Percentiles rank a stretch among this genome's conserved stretches.
These are phyloP conservation scores for Scyliorhinus canicula DNA, from an alignment of 2,797 vertebrate species.

Conservation along the genomic window DNA sequence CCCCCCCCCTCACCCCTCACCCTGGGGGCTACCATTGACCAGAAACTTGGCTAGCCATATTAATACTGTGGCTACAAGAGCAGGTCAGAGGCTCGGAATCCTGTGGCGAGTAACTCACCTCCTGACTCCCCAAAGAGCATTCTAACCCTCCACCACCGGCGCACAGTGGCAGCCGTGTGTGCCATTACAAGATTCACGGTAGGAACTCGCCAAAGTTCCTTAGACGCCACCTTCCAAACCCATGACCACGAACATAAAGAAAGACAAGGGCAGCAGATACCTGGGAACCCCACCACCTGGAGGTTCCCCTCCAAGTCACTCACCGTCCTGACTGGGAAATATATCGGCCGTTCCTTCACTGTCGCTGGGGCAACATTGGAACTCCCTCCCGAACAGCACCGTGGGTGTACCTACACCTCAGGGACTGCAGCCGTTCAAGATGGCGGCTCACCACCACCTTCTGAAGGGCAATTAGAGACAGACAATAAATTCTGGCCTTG, in stretches of 20 bases:
- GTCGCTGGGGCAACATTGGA: not conserved
- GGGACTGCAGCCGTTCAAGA: not conserved
- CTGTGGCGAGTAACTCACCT: not conserved
- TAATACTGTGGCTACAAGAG: no score
- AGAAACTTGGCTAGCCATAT: not conserved
- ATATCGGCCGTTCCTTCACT: not conserved
- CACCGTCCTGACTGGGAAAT: not conserved
- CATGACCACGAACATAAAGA: not conserved
- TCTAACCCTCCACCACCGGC: no score
- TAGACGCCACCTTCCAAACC: not conserved
- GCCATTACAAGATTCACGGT: not conserved
- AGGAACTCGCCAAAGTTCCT: not conserved
- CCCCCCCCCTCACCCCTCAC: not conserved
- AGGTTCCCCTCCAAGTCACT: not conserved
- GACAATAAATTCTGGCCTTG: not conserved
- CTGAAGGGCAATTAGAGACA: not conserved
- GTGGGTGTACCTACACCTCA: not conserved
- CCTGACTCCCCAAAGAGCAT: not conserved
- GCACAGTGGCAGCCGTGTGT: not conserved
- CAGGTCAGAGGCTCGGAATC: not conserved
- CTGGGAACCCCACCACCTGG: not conserved
- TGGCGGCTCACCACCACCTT: not conserved
- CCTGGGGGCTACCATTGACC: not conserved
- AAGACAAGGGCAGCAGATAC: not conserved
- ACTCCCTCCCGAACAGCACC: not conserved